Evolutionary conservation across 2,113 vertebrate genomes (phyloP), one percentile per base, ranked within the genome.

Genomic region (Numenius arquata): DNA sequence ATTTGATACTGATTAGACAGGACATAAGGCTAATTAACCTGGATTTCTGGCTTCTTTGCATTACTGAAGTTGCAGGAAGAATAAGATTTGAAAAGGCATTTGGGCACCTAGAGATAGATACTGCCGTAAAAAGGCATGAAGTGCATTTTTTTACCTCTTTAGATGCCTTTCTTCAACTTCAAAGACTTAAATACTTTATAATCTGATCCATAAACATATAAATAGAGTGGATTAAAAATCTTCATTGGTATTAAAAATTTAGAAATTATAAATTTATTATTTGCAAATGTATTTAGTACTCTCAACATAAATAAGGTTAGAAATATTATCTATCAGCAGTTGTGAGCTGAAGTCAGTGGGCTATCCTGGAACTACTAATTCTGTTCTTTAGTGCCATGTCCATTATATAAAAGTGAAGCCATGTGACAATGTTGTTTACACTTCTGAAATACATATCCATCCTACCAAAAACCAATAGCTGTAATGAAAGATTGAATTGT

Each of bases 11-110:
- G 71, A 96, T 89, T 93, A 65, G 73, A 78, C 11, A 78, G 61
- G 76, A 96, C 86, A 62, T 85, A 92, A 94, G 43, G n/a, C 88
- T 95, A 82, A 94, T 96, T 96, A 92, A 81, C 76, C 40, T 92
- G 83, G 83, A 92, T 87, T 92, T 96, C 73, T 93, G 65, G 12
- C 43, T 92, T 22, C 53, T 90, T 92, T 41, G 40, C 53, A 32
- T 92, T 93, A 78, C 30, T 78, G 48, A 59, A 89, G 43, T 78
- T 88, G 76, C 40, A 85, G 65, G 17, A 75, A 84, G 67, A 85
- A 30, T 40, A 56, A 84, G 53, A 90, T 65, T 81, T 84, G 22
- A 68, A 92, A 86, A 90, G 58, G 6, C 19, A 19, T 88, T 77
- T 81, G 36, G 27, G 9, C 21, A 76, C 26, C n/a, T 66, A 41